These are phyloP conservation scores for Gallinago paraguaiae DNA, from an alignment of 2,113 vertebrate genomes.

Conservation along the genomic window DNA sequence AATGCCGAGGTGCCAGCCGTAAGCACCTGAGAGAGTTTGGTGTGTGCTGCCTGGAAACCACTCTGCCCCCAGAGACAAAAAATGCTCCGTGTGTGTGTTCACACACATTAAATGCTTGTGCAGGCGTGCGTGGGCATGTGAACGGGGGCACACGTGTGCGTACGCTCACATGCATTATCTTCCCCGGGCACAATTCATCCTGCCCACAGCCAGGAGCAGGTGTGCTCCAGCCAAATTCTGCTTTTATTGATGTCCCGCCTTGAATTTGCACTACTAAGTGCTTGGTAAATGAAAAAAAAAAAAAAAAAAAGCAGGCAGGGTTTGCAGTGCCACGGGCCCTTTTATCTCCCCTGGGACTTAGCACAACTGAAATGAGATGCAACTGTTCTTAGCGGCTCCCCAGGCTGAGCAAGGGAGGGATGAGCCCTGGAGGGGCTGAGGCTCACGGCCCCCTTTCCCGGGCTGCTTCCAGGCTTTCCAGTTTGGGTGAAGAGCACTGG, in stretches of 20 bases:
- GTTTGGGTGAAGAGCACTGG: background rate
- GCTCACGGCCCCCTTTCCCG: background rate
- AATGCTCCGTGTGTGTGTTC: background rate
- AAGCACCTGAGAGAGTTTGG: background rate
- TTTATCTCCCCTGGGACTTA: background rate
- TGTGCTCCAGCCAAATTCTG: background rate
- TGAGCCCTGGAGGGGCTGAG: background rate
- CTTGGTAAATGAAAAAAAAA: background rate
- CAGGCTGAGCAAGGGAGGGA: background rate
- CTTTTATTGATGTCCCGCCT: background rate
- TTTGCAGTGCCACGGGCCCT: background rate
- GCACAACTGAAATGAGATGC: background rate
- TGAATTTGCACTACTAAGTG: constrained; percentile 2
- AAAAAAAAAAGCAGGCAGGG: background rate
- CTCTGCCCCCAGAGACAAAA: constrained; percentile 17
- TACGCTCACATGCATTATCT: background rate
- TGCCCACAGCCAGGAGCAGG: background rate
- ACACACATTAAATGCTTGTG: constrained; percentile 29
- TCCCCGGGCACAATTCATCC: background rate
- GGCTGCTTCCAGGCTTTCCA: background rate
- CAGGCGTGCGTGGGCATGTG: background rate
- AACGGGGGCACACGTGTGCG: background rate
- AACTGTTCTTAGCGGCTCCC: background rate
- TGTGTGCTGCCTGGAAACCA: constrained; percentile 15
- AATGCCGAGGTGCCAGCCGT: background rate